phyloP scores from a whole-genome alignment of 2,888 invertebrate genomes.

The Athrips mouffetella region DNA sequence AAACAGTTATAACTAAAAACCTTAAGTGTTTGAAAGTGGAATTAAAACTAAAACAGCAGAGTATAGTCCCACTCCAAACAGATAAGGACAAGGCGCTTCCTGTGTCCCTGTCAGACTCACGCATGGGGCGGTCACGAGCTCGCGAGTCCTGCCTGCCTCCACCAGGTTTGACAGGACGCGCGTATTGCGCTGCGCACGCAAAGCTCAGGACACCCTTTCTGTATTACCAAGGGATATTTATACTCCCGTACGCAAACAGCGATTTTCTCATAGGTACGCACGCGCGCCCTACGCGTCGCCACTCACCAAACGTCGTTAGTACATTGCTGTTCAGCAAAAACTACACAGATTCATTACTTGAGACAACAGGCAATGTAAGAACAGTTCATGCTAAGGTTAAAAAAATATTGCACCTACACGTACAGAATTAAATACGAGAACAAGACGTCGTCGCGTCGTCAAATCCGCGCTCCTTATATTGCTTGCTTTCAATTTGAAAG shows the following conservation, averaged over 20 bases:
- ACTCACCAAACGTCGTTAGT: too few relatives aligned
- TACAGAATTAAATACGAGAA: neutral
- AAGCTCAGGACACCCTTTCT: slow-evolving; percentile 37
- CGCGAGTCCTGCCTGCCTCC: neutral
- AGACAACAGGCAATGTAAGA: neutral
- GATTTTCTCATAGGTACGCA: neutral
- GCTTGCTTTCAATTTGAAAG: neutral
- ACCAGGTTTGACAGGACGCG: slow-evolving; percentile 36
- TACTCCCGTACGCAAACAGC: neutral
- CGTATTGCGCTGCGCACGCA: slow-evolving; percentile 64
- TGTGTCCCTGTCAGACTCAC: slow-evolving; percentile 26
- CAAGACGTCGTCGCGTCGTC: neutral
- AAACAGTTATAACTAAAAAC: too few relatives aligned
- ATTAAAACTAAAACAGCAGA: too few relatives aligned
- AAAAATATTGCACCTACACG: too few relatives aligned
- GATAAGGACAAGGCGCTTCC: slow-evolving; percentile 17
- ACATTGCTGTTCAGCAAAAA: neutral
- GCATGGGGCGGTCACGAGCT: slow-evolving; percentile 27
- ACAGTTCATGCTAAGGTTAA: too few relatives aligned
- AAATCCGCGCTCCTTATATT: neutral
- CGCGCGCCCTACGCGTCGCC: neutral
- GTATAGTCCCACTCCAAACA: slow-evolving; percentile 6
- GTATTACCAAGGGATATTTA: neutral
- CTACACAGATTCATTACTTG: neutral
- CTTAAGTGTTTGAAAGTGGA: too few relatives aligned